A percentile compares a stretch with the other conserved stretches of the same genome.
Evolutionary conservation across 2,888 invertebrate species (phyloP).

Genomic region (Mamestra brassicae): DNA sequence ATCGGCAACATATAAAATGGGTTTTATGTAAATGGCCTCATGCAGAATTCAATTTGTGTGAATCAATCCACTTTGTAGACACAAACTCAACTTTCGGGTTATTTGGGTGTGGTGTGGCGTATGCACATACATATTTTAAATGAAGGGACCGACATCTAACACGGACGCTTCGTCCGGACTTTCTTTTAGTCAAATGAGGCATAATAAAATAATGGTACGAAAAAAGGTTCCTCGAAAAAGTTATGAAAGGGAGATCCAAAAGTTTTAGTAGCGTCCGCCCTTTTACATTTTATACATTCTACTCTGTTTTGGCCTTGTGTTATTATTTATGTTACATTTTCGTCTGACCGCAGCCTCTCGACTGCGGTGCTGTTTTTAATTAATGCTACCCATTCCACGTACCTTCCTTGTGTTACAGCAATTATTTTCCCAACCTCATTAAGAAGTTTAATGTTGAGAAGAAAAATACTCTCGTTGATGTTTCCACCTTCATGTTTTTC

Average conservation of each 20-base stretch:
- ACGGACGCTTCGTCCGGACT: constrained; percentile 82
- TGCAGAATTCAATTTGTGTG: constrained; percentile 69
- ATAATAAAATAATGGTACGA: constrained; percentile 88
- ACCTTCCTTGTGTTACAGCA: constrained; percentile 89
- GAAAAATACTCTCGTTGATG: constrained; percentile 83
- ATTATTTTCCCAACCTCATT: constrained; percentile 89
- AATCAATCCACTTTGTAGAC: constrained; percentile 71
- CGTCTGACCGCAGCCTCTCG: constrained; percentile 83
- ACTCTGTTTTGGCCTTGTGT: constrained; percentile 80
- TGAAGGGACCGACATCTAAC: constrained; percentile 82
- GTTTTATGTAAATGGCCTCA: constrained; percentile 67
- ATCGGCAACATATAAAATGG: constrained; percentile 65
- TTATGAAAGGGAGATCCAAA: constrained; percentile 87
- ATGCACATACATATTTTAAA: constrained; percentile 87
- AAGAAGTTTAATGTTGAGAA: constrained; percentile 84
- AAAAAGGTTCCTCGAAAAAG: constrained; percentile 88
- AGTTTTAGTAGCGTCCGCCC: constrained; percentile 82
- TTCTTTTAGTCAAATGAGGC: constrained; percentile 89
- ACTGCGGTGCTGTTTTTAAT: constrained; percentile 86
- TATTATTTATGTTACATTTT: constrained; percentile 88
- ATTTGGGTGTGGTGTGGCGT: constrained; percentile 75
- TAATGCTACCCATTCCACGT: constrained; percentile 85
- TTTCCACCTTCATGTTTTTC: constrained; percentile 72
- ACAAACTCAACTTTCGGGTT: constrained; percentile 76
- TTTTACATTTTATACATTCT: constrained; percentile 85